Conservation (phyloP, 2,888 invertebrate species). For the Rhagonycha fulva region DNA sequence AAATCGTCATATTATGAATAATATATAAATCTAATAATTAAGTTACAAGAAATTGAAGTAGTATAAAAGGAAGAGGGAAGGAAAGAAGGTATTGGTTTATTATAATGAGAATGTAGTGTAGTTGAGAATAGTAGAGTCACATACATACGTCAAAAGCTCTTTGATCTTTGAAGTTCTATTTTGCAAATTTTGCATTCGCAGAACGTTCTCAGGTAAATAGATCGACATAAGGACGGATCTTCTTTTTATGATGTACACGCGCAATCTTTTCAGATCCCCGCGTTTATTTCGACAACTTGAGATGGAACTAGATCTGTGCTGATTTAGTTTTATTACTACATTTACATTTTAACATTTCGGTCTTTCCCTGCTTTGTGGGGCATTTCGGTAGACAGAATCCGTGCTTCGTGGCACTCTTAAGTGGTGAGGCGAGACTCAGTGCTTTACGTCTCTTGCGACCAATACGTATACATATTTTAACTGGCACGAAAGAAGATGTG, state of each 20-base stretch:
- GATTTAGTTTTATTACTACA: conserved; percentile 43
- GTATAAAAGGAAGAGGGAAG: background rate
- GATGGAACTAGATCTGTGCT: conserved; percentile 39
- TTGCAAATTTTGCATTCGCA: conserved; percentile 25
- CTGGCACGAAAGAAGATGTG: conserved; percentile 27
- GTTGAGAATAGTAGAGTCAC: background rate
- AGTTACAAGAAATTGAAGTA: background rate
- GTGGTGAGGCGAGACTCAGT: conserved; percentile 35
- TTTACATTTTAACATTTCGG: conserved; percentile 41
- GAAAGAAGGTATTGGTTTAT: background rate
- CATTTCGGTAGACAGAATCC: conserved; percentile 31
- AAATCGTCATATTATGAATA: background rate
- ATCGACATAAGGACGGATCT: conserved; percentile 31
- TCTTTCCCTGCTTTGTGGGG: conserved; percentile 30
- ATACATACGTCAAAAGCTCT: conserved; percentile 22
- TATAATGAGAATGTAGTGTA: background rate
- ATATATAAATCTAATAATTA: background rate
- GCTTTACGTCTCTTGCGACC: conserved; percentile 46
- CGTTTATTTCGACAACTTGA: conserved; percentile 38
- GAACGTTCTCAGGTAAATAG: conserved; percentile 35
- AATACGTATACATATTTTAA: conserved; percentile 54
- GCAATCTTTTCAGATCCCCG: conserved; percentile 32
- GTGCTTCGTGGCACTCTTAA: conserved; percentile 33
- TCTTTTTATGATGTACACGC: conserved; percentile 37
- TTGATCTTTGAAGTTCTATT: conserved; percentile 25